These are phyloP conservation scores for Hippocampus mohnikei DNA, from an alignment of 2,113 vertebrate species.

Conservation along the genomic window DNA sequence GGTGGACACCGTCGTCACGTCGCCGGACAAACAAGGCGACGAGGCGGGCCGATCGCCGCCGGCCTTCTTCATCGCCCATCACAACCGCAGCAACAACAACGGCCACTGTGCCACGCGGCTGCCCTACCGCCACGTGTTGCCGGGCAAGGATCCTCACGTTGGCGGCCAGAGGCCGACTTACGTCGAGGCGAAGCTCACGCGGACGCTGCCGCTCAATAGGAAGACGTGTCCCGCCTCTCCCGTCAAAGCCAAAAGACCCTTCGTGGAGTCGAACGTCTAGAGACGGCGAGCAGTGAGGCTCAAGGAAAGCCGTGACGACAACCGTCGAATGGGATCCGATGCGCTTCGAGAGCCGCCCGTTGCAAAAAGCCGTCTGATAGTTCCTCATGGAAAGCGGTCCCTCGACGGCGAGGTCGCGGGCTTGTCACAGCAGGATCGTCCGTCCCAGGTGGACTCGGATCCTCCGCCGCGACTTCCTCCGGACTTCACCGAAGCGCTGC, in stretches of 20 bases:
- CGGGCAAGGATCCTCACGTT: constrained; percentile 77
- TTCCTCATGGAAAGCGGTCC: neutral
- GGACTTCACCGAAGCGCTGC: neutral
- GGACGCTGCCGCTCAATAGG: constrained; percentile 86
- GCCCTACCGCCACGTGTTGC: constrained; percentile 56
- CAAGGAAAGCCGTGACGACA: no score
- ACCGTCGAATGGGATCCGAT: neutral
- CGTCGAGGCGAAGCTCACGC: constrained; percentile 86
- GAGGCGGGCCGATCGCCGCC: constrained; percentile 61
- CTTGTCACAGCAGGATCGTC: neutral
- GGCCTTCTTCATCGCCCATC: constrained; percentile 88
- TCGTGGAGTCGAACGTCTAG: constrained; percentile 97
- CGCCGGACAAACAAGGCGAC: constrained; percentile 75
- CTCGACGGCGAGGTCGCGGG: neutral
- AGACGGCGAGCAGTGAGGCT: neutral
- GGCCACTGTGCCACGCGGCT: constrained; percentile 89
- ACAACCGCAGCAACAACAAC: constrained; percentile 99
- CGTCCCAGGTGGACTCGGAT: neutral
- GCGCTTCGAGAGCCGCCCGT: neutral
- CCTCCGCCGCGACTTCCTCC: neutral
- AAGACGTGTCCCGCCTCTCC: constrained; percentile 87
- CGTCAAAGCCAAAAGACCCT: constrained; percentile 99
- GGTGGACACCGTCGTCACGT: constrained; percentile 87
- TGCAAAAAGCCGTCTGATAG: neutral
- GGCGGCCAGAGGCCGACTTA: constrained; percentile 83